phyloP scores from a whole-genome alignment of 2,797 vertebrate species.

The Knipowitschia caucasica region DNA sequence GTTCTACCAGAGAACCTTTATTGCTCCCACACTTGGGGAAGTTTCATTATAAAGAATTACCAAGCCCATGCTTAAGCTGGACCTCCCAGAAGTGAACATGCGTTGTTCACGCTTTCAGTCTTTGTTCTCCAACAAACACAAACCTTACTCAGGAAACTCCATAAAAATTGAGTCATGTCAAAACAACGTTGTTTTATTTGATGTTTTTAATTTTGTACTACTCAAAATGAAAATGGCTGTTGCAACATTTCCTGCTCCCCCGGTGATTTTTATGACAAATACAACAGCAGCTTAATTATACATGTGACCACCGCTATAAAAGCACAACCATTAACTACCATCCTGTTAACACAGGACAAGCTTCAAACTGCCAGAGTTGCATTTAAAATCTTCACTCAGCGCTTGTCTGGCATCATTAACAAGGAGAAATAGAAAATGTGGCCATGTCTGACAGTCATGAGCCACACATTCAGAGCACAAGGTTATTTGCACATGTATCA shows the following conservation, averaged over 20 bases:
- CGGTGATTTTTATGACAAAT: slow-evolving; percentile 75
- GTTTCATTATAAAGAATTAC: too few species aligned
- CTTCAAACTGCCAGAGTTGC: slow-evolving; percentile 69
- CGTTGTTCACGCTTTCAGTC: slow-evolving; percentile 75
- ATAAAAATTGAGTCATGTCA: slow-evolving; percentile 82
- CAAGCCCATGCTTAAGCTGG: slow-evolving; percentile 70
- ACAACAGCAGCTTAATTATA: slow-evolving; percentile 81
- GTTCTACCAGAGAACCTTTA: too few species aligned
- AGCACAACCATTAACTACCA: slow-evolving; percentile 69
- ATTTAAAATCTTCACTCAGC: slow-evolving; percentile 66
- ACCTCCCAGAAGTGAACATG: slow-evolving; percentile 76
- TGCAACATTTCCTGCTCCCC: slow-evolving; percentile 72
- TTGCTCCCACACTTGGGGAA: neutral
- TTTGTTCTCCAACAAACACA: slow-evolving; percentile 71
- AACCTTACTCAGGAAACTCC: slow-evolving; percentile 77
- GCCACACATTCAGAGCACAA: slow-evolving; percentile 13
- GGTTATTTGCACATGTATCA: neutral
- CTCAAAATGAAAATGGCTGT: slow-evolving; percentile 73
- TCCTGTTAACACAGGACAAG: slow-evolving; percentile 76
- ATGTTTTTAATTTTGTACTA: slow-evolving; percentile 79
- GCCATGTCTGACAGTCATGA: slow-evolving; percentile 24
- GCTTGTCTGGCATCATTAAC: slow-evolving; percentile 62
- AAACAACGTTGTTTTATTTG: slow-evolving; percentile 78
- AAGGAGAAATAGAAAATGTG: slow-evolving; percentile 37
- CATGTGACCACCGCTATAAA: slow-evolving; percentile 72